Conservation (phyloP, 2,797 vertebrate species). For the Gastrophryne carolinensis region DNA sequence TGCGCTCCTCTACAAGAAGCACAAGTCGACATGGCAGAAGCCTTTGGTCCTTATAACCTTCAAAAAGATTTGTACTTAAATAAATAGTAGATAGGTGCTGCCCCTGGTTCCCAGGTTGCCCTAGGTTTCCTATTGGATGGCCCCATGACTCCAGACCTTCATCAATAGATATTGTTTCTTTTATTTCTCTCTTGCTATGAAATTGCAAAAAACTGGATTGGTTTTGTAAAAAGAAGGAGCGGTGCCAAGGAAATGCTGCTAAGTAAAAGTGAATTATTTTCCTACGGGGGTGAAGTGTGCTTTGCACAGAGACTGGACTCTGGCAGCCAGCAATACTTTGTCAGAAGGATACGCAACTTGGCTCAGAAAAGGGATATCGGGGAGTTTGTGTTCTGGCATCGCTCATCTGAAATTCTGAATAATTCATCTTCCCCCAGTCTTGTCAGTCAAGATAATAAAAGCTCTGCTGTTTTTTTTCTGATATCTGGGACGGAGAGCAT, state of each 20-base stretch:
- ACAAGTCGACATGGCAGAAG: no score
- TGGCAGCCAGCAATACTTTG: neutral
- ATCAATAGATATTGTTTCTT: neutral
- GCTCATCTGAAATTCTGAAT: constrained; percentile 37
- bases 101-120: no score
- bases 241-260: constrained; percentile 9
- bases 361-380: constrained; percentile 1
- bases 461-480: neutral
- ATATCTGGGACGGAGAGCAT: neutral
- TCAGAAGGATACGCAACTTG: constrained; percentile 27
- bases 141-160: no score
- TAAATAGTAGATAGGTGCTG: no score
- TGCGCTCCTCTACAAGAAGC: no score
- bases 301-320: neutral
- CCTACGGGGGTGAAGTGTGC: constrained; percentile 7
- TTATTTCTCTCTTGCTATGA: neutral
- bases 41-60: no score
- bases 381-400: neutral
- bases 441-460: constrained; percentile 24
- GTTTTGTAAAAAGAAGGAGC: constrained; percentile 4
- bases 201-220: neutral
- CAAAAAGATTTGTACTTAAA: no score
- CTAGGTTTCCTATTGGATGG: no score
- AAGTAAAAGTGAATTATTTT: constrained; percentile 17
- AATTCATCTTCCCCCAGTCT: constrained; percentile 25